A percentile compares a stretch with the other conserved stretches of the same genome.
Evolutionary conservation across 2,797 vertebrate genomes (phyloP).

Genomic region (Neosalanx taihuensis): DNA sequence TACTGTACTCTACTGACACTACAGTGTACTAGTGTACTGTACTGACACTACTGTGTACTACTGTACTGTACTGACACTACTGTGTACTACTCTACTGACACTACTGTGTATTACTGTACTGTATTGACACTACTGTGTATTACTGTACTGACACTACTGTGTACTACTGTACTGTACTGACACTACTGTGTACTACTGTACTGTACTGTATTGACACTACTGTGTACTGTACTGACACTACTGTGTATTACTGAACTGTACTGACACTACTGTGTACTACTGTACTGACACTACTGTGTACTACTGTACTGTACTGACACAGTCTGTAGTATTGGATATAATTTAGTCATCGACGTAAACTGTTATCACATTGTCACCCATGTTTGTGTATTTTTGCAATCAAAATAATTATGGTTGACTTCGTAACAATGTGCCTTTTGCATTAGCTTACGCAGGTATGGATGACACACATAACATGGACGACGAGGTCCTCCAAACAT

Average conservation of each 20-base stretch:
- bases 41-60: neutral
- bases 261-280: neutral
- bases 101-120: neutral
- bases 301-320: neutral
- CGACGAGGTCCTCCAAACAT: slow-evolving; percentile 23
- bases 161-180: no score
- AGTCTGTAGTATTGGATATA: neutral
- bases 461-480: neutral
- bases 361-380: no score
- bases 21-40: no score
- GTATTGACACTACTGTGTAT: no score
- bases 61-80: neutral
- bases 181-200: neutral
- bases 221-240: neutral
- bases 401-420: no score
- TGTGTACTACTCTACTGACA: neutral
- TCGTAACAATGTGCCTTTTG: neutral
- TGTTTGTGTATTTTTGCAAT: no score
- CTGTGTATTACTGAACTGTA: no score
- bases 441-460: neutral
- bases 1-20: no score
- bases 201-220: neutral
- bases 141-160: neutral
- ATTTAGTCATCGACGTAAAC: no score
- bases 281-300: neutral